A percentile compares a stretch with the other conserved stretches of the same genome.
Evolutionary conservation across 2,797 vertebrate species (phyloP).

Genomic region (Characodon lateralis): DNA sequence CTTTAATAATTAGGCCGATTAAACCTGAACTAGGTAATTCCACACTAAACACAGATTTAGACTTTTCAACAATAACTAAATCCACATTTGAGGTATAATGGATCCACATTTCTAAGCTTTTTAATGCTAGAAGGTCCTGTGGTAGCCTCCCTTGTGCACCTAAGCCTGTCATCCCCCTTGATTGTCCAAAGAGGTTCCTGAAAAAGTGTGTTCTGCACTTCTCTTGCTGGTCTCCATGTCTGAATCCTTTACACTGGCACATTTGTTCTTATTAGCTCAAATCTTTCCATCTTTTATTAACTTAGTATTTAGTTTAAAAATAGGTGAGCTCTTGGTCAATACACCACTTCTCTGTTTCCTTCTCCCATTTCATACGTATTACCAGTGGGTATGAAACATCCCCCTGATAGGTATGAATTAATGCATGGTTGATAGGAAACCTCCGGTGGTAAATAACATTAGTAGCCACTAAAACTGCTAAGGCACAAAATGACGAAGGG

Average conservation of each 20-base stretch:
- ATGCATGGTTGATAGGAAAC: too few relatives aligned
- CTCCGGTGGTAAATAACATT: too few relatives aligned
- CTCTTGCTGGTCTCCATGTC: background rate
- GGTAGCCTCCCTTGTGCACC: background rate
- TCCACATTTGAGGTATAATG: background rate
- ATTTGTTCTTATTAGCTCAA: background rate
- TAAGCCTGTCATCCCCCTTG: background rate
- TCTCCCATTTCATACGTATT: background rate
- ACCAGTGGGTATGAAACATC: background rate
- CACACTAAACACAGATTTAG: background rate
- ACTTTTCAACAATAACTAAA: background rate
- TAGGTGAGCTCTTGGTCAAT: background rate
- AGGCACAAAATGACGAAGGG: background rate
- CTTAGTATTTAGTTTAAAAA: background rate
- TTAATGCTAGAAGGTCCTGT: background rate
- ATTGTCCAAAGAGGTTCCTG: background rate
- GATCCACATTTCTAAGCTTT: background rate
- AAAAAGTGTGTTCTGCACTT: background rate
- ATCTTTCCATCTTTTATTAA: background rate
- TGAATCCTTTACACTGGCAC: background rate
- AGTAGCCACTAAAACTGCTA: too few relatives aligned
- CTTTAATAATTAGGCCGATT: background rate
- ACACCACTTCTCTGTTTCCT: background rate
- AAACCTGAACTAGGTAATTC: background rate
- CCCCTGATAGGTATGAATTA: too few relatives aligned